Conservation (phyloP, 2,888 invertebrate species). For the Chesias legatella region DNA sequence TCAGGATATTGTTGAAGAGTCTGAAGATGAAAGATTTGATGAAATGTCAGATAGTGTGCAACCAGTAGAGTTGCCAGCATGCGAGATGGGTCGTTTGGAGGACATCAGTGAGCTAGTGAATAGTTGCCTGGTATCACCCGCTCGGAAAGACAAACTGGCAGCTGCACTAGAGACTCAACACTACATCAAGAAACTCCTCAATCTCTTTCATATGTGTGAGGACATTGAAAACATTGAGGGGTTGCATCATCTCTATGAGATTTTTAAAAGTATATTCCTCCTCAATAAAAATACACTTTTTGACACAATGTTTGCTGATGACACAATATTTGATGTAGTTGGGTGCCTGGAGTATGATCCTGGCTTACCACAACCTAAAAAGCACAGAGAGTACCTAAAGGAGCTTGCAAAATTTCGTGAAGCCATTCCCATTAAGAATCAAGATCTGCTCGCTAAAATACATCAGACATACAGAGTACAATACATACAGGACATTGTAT, state of each 20-base stretch:
- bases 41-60: conserved; percentile 97
- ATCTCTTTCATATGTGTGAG: conserved; percentile 98
- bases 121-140: conserved; percentile 92
- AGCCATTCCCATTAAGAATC: conserved; percentile 96
- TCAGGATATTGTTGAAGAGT: conserved; percentile 97
- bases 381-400: conserved; percentile 97
- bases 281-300: conserved; percentile 98
- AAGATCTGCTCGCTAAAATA: conserved; percentile 97
- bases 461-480: conserved; percentile 99
- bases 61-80: conserved; percentile 96
- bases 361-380: conserved; percentile 89
- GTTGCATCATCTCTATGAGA: conserved; percentile 96
- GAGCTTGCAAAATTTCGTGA: conserved; percentile 95
- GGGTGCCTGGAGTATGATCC: conserved; percentile 99
- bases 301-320: conserved; percentile 98
- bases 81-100: conserved; percentile 95
- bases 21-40: conserved; percentile 97
- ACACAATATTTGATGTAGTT: conserved; percentile 97
- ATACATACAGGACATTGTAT: conserved; percentile 99
- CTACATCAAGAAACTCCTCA: conserved; percentile 96
- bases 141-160: conserved; percentile 96
- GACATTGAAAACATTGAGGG: conserved; percentile 97
- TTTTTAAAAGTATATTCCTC: conserved; percentile 99
- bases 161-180: conserved; percentile 95
- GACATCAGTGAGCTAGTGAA: conserved; percentile 96